These are phyloP conservation scores for Bibio marci DNA, from an alignment of 2,888 invertebrate species.

Conservation along the genomic window DNA sequence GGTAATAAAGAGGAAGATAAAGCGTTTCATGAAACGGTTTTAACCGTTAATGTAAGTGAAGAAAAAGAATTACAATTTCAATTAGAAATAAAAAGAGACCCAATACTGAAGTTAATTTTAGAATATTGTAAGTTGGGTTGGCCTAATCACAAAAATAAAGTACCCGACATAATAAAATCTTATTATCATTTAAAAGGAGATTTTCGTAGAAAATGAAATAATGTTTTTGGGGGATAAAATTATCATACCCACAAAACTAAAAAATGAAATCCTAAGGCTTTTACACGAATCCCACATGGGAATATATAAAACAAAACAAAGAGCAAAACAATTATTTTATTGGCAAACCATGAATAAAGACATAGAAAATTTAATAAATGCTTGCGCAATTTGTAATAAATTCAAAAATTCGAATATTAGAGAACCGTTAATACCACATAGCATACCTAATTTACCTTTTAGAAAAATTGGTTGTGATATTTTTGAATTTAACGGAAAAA, in stretches of 20 bases:
- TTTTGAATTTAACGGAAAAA: too few species aligned
- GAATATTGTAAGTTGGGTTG: constrained; percentile 8
- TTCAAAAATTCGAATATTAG: too few species aligned
- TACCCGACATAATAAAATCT: constrained; percentile 6
- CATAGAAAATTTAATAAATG: constrained; percentile 11
- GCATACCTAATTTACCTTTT: too few species aligned
- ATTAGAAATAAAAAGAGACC: constrained; percentile 1
- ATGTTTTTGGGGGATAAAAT: constrained; percentile 9
- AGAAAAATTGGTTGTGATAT: too few species aligned
- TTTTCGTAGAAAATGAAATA: constrained; percentile 4
- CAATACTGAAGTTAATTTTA: neutral
- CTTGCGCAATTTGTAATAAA: too few species aligned
- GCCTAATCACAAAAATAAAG: constrained; percentile 9
- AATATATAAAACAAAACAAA: constrained; percentile 15
- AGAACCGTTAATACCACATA: too few species aligned
- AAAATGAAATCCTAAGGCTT: constrained; percentile 10
- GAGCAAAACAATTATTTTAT: constrained; percentile 15
- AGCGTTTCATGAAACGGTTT: constrained; percentile 9
- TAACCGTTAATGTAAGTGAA: constrained; percentile 6
- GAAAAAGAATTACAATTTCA: constrained; percentile 7
- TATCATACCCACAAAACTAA: constrained; percentile 11
- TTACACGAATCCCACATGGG: constrained; percentile 19
- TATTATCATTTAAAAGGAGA: neutral
- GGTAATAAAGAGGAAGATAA: constrained; percentile 7
- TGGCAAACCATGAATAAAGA: constrained; percentile 17